Base-by-base conservation (phyloP, 2,113 vertebrate species). In the Varanus komodoensis region DNA sequence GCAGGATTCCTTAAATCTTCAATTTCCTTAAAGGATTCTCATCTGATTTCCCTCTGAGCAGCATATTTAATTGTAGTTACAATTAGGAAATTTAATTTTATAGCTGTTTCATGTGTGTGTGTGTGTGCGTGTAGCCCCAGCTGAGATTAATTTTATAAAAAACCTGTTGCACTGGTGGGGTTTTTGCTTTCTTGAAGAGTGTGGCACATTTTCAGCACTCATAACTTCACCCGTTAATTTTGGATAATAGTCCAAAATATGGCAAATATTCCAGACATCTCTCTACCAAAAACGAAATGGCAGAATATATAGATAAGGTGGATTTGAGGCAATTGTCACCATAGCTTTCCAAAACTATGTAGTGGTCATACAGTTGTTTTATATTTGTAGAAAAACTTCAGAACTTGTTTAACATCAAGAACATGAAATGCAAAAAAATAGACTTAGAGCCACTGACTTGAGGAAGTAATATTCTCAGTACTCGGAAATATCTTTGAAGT, bases 381-480 rank as follows among this genome's bases (percentile, higher is more conserved):
- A 8, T 77, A 23, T 91, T 82, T 71, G 77, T n/a, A 84, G 57
- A 78, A 54, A 83, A 82, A 80, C 0, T 3, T 75, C 11, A 67
- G 68, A 25, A 27, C 5, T 19, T 67, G 83, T 74, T 87, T 92
- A 82, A 92, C 61, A 0, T 6, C 2, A 61, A 21, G 73, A 57
- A 89, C 11, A 0, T 61, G 25, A 29, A 67, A 25, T 21, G 32
- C n/a, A n/a, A 52, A 14, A 67, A 88, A 64, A 4, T 34, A 15
- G 4, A 0, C 69, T 0, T 5, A 50, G 69, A 83, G 80, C 38
- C 38, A 23, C 80, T 34, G 25, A 50, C 57, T 69, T 86, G n/a
- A 68, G 88, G 68, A 90, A 89, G 34, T 87, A 79, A 87, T 85
- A 74, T 75, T 68, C 14, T 82, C 64, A 3, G 7, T 84, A 73